Percentiles rank a stretch among this genome's conserved stretches.
Conservation (phyloP, 2,888 invertebrate species). For the Nomada flava region DNA sequence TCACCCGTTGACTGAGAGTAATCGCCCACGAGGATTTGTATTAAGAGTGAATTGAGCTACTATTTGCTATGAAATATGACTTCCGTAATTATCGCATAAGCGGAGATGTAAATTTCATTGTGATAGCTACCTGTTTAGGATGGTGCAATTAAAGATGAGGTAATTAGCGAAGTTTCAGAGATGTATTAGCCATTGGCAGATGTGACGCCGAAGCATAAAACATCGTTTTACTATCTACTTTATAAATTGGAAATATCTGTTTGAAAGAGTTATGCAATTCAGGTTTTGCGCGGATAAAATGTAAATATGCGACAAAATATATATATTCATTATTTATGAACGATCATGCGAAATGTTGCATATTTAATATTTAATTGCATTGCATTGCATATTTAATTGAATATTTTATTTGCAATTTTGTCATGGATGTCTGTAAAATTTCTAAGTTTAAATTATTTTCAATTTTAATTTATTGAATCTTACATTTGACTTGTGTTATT, state of each 20-base stretch:
- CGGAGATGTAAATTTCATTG: constrained; percentile 11
- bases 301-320: background rate
- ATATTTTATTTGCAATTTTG: too few relatives aligned
- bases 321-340: too few relatives aligned
- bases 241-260: background rate
- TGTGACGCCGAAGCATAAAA: background rate
- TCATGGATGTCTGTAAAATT: too few relatives aligned
- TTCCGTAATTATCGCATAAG: constrained; percentile 4
- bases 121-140: background rate
- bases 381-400: too few relatives aligned
- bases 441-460: too few relatives aligned
- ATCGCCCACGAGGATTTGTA: background rate
- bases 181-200: background rate
- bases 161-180: background rate
- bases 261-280: background rate
- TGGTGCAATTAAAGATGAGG: background rate
- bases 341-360: too few relatives aligned
- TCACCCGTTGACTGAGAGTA: background rate
- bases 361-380: too few relatives aligned
- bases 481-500: too few relatives aligned
- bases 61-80: constrained; percentile 12
- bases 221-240: background rate
- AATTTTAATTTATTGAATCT: too few relatives aligned
- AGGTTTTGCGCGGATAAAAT: background rate
- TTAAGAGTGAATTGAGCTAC: background rate